Conservation (phyloP, 2,113 vertebrate species). For the Aythya baeri region DNA sequence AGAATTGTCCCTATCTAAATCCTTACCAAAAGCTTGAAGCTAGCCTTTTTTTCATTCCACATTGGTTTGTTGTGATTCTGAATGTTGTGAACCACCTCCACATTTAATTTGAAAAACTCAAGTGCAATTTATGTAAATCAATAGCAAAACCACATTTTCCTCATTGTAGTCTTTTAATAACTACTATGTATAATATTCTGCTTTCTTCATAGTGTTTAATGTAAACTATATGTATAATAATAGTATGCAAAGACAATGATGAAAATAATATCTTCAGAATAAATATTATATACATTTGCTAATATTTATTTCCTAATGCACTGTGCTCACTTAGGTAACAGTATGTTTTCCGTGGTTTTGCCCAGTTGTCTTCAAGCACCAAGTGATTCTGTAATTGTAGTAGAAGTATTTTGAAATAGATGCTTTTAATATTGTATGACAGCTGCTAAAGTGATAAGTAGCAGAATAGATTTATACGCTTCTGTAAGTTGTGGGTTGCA, state of each 20-base stretch:
- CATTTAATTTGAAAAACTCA: not conserved
- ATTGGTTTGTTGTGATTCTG: not conserved
- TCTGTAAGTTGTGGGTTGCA: not conserved
- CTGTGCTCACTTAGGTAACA: not conserved
- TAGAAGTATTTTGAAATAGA: slow-evolving; percentile 20
- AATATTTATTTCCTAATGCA: not conserved
- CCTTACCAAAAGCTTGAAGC: not conserved
- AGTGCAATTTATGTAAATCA: not conserved
- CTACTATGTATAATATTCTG: not conserved
- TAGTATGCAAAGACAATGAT: not conserved
- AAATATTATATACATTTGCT: not conserved
- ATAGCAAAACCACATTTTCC: not conserved
- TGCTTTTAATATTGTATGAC: slow-evolving; percentile 51
- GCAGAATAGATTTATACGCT: slow-evolving; percentile 3
- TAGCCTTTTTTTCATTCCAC: not conserved
- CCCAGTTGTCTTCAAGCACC: not conserved
- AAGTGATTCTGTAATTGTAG: slow-evolving; percentile 7
- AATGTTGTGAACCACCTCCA: not conserved
- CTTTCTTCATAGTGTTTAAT: not conserved
- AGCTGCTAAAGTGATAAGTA: slow-evolving; percentile 29
- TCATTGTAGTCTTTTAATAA: not conserved
- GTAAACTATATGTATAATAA: not conserved
- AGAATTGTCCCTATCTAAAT: not conserved
- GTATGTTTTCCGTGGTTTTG: not conserved
- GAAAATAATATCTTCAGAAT: not conserved